Base-by-base conservation (phyloP, 2,113 vertebrate genomes). In the Pycnonotus jocosus region DNA sequence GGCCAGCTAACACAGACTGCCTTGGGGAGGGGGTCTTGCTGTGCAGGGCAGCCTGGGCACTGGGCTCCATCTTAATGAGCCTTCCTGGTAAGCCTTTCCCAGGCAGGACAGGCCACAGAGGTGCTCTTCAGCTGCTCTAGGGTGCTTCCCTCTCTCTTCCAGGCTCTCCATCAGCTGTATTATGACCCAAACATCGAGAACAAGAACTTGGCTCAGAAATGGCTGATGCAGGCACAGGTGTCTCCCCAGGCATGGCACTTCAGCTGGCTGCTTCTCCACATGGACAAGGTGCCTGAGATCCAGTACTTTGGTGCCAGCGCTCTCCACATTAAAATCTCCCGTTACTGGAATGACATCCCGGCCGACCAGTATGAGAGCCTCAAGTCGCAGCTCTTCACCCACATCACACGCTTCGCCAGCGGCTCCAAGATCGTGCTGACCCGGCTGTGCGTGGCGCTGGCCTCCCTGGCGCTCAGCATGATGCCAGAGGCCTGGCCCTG, bases 121-220 rank as follows among this genome's bases (percentile, higher is more conserved):
- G 30, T 90, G 45, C 37, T 88, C 45, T 35, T 83, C 3, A 2
- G 91, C 89, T 93, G n/a, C 88, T 96, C 82, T 96, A 93, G 88
- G 87, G 48, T 88, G 81, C 89, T 92, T 65, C 81, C 86, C 45
- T 96, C 65, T 97, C 76, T 93, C 66, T 96, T 96, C 23, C 95
- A 99, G 99, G 99, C 99, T 47, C 98, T 99, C 76, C 99, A 99
- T 96, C 99, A 99, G 97, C 97, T 99, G 57, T 99, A 99, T 98
- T 99, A 99, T 24, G 99, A 99, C 96, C 99, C 99, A 57, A 99
- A 99, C 97, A 99, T 99, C 58, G 99, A 99, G 96, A 99, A 99
- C 98, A 99, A 99, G 98, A 99, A 99, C 97, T 97, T 99, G 98
- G 99, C 99, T 95, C 99, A 99, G 98, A 99, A 99, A 98, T 99